A percentile compares a stretch with the other conserved stretches of the same genome.
phyloP scores from a whole-genome alignment of 1,140 invertebrate genomes.

The Brachionus calyciflorus region DNA sequence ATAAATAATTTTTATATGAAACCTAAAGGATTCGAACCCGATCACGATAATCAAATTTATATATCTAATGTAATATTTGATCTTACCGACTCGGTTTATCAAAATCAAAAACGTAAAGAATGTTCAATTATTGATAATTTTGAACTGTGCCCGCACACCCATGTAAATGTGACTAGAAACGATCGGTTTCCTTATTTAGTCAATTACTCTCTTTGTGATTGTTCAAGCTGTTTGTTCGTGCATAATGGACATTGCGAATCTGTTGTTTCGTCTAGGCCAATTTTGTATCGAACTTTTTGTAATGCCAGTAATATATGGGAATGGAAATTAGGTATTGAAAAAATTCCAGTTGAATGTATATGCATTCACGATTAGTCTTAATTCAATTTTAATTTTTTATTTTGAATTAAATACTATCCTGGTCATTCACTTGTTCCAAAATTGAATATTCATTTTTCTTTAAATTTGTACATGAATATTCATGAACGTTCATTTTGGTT shows the following conservation, averaged over 20 bases:
- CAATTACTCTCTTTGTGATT: neutral
- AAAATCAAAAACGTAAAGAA: neutral
- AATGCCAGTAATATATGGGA: neutral
- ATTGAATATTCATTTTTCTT: too few relatives aligned
- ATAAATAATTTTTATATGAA: slow-evolving; percentile 14
- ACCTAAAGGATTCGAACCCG: neutral
- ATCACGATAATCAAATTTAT: neutral
- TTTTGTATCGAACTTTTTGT: neutral
- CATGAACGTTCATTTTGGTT: too few relatives aligned
- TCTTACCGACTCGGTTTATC: neutral
- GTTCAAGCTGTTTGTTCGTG: neutral
- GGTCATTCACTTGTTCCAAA: too few relatives aligned
- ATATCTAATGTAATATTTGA: slow-evolving; percentile 1
- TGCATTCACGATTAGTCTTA: neutral
- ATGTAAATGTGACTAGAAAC: neutral
- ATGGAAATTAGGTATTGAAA: slow-evolving; percentile 17
- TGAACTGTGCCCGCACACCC: neutral
- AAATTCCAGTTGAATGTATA: neutral
- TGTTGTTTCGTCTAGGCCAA: neutral
- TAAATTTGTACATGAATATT: too few relatives aligned
- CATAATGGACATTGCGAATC: neutral
- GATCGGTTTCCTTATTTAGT: neutral
- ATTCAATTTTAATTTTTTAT: neutral
- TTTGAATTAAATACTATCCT: too few relatives aligned
- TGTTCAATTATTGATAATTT: neutral